Evolutionary conservation across 2,113 vertebrate genomes (phyloP).

Genomic region (Oenanthe oenanthe): DNA sequence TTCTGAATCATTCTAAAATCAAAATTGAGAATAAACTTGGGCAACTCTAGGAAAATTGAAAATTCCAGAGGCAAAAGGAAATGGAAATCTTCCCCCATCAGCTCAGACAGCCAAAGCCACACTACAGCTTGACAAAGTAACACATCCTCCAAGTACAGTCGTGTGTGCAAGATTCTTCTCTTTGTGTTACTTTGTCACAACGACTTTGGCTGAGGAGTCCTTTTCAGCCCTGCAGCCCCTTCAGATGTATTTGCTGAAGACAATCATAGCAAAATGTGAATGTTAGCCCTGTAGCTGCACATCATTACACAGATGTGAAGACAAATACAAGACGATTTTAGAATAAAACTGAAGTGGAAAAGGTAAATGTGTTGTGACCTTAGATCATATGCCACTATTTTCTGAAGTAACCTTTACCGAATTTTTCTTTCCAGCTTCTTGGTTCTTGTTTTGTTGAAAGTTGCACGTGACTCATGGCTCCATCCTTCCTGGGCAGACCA

Average conservation of each 20-base stretch:
- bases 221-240: constrained; percentile 61
- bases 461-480: fast-evolving
- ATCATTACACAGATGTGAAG: constrained; percentile 57
- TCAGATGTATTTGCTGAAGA: constrained; percentile 53
- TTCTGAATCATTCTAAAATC: neutral
- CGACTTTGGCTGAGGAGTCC: constrained; percentile 41
- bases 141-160: constrained; percentile 6
- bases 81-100: neutral
- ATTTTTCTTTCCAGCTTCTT: constrained; percentile 32
- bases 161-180: constrained; percentile 28
- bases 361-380: constrained; percentile 63
- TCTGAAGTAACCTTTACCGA: constrained; percentile 57
- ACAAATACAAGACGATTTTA: constrained; percentile 44
- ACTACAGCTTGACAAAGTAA: constrained; percentile 43
- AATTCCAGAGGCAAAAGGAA: constrained; percentile 10
- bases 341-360: constrained; percentile 67
- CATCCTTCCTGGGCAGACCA: neutral
- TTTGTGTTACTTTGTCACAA: constrained; percentile 67
- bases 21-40: constrained; percentile 20
- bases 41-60: constrained; percentile 5
- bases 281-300: constrained; percentile 64
- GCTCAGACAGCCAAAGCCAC: neutral
- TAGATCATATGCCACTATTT: constrained; percentile 13
- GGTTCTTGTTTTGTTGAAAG: constrained; percentile 6
- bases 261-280: constrained; percentile 51